Evolutionary conservation across 2,888 invertebrate species (phyloP).

Genomic region (Dynastes grantii): DNA sequence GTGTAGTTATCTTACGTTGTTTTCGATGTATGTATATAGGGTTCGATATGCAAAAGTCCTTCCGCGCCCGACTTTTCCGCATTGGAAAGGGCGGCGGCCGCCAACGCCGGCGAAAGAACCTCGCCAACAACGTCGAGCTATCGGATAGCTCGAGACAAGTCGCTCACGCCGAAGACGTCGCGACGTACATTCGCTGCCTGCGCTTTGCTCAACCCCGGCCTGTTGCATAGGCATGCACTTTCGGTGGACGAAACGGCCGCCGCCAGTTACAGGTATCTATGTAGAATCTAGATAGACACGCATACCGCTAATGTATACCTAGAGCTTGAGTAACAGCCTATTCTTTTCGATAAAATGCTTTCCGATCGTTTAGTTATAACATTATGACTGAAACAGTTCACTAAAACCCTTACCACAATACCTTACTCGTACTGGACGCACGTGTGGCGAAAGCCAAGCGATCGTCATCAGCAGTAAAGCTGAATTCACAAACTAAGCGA

Average conservation of each 20-base stretch:
- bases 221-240: constrained; percentile 84
- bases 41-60: constrained; percentile 72
- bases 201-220: constrained; percentile 76
- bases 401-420: no score
- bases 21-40: constrained; percentile 57
- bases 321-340: no score
- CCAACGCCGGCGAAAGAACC: constrained; percentile 57
- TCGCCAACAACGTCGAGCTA: constrained; percentile 51
- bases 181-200: constrained; percentile 70
- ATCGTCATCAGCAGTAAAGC: no score
- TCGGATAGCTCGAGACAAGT: constrained; percentile 53
- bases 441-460: no score
- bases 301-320: no score
- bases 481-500: no score
- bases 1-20: background rate
- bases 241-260: constrained; percentile 83
- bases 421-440: no score
- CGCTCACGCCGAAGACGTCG: constrained; percentile 55
- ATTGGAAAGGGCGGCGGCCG: constrained; percentile 64
- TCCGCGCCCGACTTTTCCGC: constrained; percentile 75
- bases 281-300: no score
- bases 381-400: no score
- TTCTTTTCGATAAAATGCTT: no score
- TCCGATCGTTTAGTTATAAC: no score
- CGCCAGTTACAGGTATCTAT: constrained; percentile 64